Percentiles rank a stretch among this genome's conserved stretches.
phyloP scores from a whole-genome alignment of 2,797 vertebrate genomes.

The Hephaestus fuliginosus region DNA sequence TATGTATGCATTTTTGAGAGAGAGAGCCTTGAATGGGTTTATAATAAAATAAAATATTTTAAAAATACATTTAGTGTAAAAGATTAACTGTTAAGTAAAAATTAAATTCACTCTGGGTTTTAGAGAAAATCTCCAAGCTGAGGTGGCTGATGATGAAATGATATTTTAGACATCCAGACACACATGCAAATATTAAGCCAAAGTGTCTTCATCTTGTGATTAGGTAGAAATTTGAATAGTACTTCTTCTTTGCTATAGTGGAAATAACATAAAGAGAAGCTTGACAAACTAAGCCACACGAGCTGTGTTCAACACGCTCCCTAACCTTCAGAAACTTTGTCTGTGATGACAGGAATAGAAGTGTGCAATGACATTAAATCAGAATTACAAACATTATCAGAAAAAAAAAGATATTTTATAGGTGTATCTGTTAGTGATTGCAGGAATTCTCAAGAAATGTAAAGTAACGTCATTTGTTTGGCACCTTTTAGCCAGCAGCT shows the following conservation, averaged over 20 bases:
- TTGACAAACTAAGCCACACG: background rate
- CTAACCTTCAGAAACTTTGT: background rate
- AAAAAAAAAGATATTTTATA: background rate
- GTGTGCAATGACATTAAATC: background rate
- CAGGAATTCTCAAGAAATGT: background rate
- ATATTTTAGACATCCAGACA: background rate
- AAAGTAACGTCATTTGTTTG: background rate
- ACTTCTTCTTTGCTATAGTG: background rate
- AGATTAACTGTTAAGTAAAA: background rate
- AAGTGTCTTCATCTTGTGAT: background rate
- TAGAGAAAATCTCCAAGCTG: background rate
- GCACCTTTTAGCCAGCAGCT: background rate
- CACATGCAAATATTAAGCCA: background rate
- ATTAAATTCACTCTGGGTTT: background rate
- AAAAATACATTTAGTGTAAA: background rate
- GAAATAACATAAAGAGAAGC: background rate
- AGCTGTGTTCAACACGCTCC: too few relatives aligned
- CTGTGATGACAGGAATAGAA: background rate
- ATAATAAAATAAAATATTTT: background rate
- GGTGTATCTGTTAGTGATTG: background rate
- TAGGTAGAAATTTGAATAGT: background rate
- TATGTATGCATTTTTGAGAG: background rate
- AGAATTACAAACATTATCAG: background rate
- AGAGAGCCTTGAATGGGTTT: background rate
- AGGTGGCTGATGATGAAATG: background rate